Evolutionary conservation across 1,140 invertebrate species (phyloP).

Genomic region (Diachasmimorpha longicaudata): DNA sequence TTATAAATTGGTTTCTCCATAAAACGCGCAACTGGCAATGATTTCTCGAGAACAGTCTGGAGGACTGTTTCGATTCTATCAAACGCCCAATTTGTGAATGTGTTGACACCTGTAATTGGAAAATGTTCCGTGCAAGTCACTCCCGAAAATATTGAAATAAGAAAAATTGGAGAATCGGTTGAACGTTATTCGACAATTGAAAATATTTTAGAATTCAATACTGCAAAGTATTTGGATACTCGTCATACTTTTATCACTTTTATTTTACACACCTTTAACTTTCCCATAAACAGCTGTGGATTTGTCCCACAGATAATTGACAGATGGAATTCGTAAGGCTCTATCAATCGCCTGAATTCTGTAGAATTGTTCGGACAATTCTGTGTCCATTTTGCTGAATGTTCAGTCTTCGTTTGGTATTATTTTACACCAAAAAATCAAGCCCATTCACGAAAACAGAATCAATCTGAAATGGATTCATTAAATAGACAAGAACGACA

Average conservation of each 20-base stretch:
- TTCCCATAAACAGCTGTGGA: conserved; percentile 46
- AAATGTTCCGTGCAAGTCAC: too few species aligned
- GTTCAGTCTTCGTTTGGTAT: not conserved
- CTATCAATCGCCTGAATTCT: conserved; percentile 47
- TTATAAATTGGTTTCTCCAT: conserved; percentile 53
- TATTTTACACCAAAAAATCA: not conserved
- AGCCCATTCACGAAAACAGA: not conserved
- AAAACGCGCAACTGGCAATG: conserved; percentile 47
- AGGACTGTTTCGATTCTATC: conserved; percentile 44
- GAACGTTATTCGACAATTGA: too few species aligned
- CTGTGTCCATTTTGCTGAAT: not conserved
- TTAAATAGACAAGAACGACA: too few species aligned
- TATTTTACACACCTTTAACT: conserved; percentile 37
- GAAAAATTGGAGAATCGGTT: too few species aligned
- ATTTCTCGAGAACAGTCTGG: conserved; percentile 44
- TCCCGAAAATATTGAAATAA: too few species aligned
- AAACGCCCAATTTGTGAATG: conserved; percentile 49
- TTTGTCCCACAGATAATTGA: conserved; percentile 52
- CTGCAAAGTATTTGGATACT: too few species aligned
- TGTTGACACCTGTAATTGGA: conserved; percentile 41
- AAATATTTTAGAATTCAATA: too few species aligned
- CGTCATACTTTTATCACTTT: too few species aligned
- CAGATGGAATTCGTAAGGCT: conserved; percentile 47
- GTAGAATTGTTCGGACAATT: conserved; percentile 35
- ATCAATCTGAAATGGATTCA: too few species aligned